Evolutionary conservation across 2,113 vertebrate genomes (phyloP), one percentile per base, ranked within the genome.

Genomic region (Ondatra zibethicus): DNA sequence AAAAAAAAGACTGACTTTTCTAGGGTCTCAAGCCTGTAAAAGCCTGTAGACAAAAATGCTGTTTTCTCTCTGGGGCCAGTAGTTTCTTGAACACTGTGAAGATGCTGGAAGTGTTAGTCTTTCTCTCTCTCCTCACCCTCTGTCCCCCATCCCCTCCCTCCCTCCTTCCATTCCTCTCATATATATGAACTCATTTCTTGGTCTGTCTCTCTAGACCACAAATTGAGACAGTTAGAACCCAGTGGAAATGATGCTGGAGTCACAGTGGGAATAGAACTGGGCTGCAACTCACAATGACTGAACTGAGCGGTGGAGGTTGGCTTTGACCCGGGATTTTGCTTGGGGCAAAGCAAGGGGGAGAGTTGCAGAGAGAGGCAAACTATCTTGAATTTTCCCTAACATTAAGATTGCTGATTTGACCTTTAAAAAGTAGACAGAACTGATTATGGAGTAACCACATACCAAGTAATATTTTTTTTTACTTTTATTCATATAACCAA

Each of bases 351-450:
- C 23, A 75, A 68, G 33, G 4, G 29, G 7, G 21, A 88, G 29
- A 50, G 23, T 8, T 73, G 21, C 50, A 36, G 7, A 77, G 17
- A 19, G 11, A 75, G 39, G n/a, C 7, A 76, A 88, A 81, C 33
- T 42, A 90, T 47, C 14, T 31, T 47, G 25, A 88, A 77, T 19
- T 87, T 87, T 95, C 89, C 73, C 82, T 82, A 45, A 55, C 45
- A 33, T 85, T 75, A 39, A 63, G 72, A 73, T 29, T 52, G 14
- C n/a, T 73, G 61, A 12, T 55, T 25, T 12, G 72, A 81, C 33
- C 33, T 95, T 80, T 75, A 92, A 66, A 45, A 90, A 90, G 25
- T 89, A 21, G 78, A 85, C 13, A 78, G 45, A 88, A 88, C 21
- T 50, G 7, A 91, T 75, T 58, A 39, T 13, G 36, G 77, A 63